These are phyloP conservation scores for Laodelphax striatellus DNA, from an alignment of 1,140 invertebrate genomes.

Conservation along the genomic window DNA sequence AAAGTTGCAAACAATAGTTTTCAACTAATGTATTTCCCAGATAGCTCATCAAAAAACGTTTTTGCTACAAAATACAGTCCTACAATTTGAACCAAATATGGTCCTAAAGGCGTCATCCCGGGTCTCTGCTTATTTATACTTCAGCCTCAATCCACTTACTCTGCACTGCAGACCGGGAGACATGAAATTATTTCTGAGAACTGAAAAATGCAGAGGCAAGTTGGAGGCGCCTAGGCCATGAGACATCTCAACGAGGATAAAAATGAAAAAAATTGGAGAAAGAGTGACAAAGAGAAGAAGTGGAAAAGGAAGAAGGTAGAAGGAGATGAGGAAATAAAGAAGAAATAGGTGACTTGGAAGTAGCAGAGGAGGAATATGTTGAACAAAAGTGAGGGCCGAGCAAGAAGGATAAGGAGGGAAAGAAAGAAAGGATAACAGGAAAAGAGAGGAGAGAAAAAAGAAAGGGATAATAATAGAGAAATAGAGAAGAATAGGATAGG, in stretches of 20 bases:
- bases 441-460: background rate
- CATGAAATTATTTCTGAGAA: no score
- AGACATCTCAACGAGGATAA: background rate
- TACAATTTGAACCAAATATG: no score
- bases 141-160: no score
- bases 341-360: background rate
- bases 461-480: background rate
- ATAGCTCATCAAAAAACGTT: no score
- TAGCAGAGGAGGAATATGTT: background rate
- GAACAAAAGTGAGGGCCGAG: background rate
- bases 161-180: no score
- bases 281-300: background rate
- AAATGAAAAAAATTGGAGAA: background rate
- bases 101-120: no score
- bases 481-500: background rate
- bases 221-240: background rate
- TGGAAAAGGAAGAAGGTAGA: background rate
- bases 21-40: no score
- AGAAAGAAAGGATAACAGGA: background rate
- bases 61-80: no score
- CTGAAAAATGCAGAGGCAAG: no score
- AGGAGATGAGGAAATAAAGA: background rate
- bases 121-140: no score
- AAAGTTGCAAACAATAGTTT: no score
- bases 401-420: background rate